Evolutionary conservation across 1,140 invertebrate genomes (phyloP), one percentile per base, ranked within the genome.

Genomic region (Battus philenor): DNA sequence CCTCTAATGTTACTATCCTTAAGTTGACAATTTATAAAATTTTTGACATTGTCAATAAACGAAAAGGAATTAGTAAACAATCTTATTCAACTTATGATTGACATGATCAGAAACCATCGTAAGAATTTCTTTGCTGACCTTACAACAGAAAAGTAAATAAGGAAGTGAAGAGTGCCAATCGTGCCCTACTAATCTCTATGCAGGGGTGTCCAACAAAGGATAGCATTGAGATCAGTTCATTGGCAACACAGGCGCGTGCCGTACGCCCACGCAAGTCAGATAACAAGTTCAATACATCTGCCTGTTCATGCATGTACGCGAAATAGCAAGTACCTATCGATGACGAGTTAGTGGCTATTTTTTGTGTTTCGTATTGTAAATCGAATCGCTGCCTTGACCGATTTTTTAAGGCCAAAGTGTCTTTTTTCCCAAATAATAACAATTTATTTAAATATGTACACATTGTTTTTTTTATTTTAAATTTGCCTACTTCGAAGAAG

Each of bases 221-320:
- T 31, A 54, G 58, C 79, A 69, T 80, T 83, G 69, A 72, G 62
- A 65, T 57, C 59, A 52, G 64, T 68, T 68, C 74, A 71, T 68
- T 67, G 74, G 63, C 68, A 75, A 73, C 68, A 60, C 46, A 48
- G 67, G 62, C 69, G 56, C 61, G 52, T 60, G 59, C 61, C 54
- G 63, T 79, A 68, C 79, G 70, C 77, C 79, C 79, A 83, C 79
- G 77, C 77, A 80, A 64, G 6, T 31, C 49, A 59, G 77, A 83
- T 81, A 83, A 77, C 79, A 78, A 80, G 76, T 76, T 73, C 63
- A 56, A 69, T 44, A 80, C 79, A 83, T 81, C 79, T 83, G 79
- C 76, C 69, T 65, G 52, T 66, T 68, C 60, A 68, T 71, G 68
- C 58, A 55, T 69, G 72, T 63, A 65, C 48, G 49, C 53, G 44